Evolutionary conservation across 2,113 vertebrate genomes (phyloP).

Genomic region (Pitta sordida): DNA sequence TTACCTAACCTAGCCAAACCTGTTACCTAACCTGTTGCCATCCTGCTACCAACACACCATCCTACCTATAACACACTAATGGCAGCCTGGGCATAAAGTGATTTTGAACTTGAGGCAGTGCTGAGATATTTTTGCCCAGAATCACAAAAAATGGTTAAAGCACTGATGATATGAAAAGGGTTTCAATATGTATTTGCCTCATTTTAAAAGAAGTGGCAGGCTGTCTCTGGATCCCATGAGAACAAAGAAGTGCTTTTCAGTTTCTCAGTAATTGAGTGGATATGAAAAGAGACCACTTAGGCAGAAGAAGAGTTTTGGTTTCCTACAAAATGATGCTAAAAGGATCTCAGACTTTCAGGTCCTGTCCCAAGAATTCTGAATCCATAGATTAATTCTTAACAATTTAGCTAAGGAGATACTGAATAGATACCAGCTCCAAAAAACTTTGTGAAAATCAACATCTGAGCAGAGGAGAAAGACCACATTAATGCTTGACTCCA

Average conservation of each 20-base stretch:
- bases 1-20: too few relatives aligned
- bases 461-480: neutral
- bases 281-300: neutral
- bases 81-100: neutral
- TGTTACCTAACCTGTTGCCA: too few relatives aligned
- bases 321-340: neutral
- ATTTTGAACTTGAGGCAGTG: neutral
- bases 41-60: too few relatives aligned
- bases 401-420: neutral
- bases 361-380: neutral
- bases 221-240: neutral
- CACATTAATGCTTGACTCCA: neutral
- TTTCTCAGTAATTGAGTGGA: neutral
- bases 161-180: neutral
- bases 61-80: too few relatives aligned
- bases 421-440: neutral
- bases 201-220: neutral
- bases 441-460: neutral
- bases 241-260: neutral
- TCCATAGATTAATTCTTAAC: neutral
- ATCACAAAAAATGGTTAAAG: neutral
- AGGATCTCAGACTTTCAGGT: neutral
- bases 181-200: neutral
- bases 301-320: neutral
- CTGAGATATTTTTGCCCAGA: neutral